Conservation (phyloP, 2,113 vertebrate species). For the Alces alces region DNA sequence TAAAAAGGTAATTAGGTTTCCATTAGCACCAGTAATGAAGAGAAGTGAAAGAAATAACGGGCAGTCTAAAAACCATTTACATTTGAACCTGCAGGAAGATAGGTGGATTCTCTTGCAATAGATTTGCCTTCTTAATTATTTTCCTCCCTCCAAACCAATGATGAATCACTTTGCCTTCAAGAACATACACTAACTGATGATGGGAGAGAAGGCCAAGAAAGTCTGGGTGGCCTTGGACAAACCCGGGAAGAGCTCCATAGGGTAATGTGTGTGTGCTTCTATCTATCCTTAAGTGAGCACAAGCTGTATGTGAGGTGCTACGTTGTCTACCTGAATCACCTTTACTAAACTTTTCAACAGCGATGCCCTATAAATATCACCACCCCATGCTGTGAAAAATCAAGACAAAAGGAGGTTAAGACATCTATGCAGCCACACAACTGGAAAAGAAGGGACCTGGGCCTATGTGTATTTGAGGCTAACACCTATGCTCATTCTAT, state of each 20-base stretch:
- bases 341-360: neutral
- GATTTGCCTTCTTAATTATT: neutral
- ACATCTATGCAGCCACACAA: neutral
- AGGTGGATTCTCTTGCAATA: neutral
- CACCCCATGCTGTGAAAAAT: neutral
- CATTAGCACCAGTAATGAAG: neutral
- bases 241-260: neutral
- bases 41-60: neutral
- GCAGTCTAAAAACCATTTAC: neutral
- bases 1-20: neutral
- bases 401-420: neutral
- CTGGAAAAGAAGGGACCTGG: neutral
- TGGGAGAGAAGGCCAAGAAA: slow-evolving; percentile 29
- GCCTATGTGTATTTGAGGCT: neutral
- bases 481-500: neutral
- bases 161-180: slow-evolving; percentile 34
- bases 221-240: slow-evolving; percentile 36
- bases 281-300: neutral
- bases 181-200: slow-evolving; percentile 26
- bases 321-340: neutral
- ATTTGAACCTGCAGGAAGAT: neutral
- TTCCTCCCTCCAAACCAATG: neutral
- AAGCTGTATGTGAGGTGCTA: neutral
- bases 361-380: neutral
- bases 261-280: neutral